Evolutionary conservation across 1,140 invertebrate species (phyloP), one percentile per base, ranked within the genome.

Genomic region (Drosophila bipectinata): DNA sequence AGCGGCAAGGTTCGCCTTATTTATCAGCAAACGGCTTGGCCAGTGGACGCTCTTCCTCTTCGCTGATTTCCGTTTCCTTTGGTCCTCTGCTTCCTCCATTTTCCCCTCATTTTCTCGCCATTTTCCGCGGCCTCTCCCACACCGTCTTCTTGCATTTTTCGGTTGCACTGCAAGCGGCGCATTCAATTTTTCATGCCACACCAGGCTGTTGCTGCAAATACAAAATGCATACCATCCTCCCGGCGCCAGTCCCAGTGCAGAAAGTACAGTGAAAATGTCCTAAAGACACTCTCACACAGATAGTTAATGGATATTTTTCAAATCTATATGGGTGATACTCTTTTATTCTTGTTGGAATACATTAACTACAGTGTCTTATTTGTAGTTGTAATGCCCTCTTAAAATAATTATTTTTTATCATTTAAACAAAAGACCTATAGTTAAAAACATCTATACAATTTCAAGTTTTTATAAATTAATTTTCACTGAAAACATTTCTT

Each of bases 111-210:
- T 45, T 18, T 18, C 14, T 21, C 4, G 4, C 41, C 41, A 45
- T 18, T n/a, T 10, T 41, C 39, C 39, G n/a, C 41, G 12, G 12
- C 14, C 15, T 8, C 41, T 26, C 21, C n/a, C 21, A 6, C 62
- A 26, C 62, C 34, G 28, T 34, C 24, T 41, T 49, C 15, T 45
- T 41, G 24, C 47, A 39, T 28, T 55, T 37, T 60, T 74, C 48
- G 67, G 71, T 15, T 56, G 72, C 37, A 73, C 72, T 14, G 37
- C 64, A 62, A 30, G 68, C 51, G 49, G 72, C 79, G 64, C 75
- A 87, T 87, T 89, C 83, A 88, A 87, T 87, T 87, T 87, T 87
- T 87, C 83, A 87, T 87, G 83, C 83, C 83, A 87, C 66, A 72
- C 75, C 79, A 64, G 83, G 79, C 83, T 87, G 83, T 87, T 87